Conservation (phyloP, 2,113 vertebrate genomes). For the Panthera uncia region DNA sequence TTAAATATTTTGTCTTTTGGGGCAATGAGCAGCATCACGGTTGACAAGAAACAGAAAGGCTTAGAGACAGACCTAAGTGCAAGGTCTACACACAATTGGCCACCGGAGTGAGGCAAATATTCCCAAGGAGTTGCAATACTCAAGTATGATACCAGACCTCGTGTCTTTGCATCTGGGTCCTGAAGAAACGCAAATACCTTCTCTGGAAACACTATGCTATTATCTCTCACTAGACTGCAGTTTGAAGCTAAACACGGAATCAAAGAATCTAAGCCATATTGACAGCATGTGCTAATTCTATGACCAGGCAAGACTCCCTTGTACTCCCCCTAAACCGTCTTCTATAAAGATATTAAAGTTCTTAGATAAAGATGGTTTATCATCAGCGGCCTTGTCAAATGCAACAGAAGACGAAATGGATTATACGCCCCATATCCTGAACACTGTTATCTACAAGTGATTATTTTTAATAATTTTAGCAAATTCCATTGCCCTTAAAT, state of each 20-base stretch:
- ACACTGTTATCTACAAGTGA: background rate
- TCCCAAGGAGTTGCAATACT: background rate
- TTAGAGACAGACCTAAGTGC: background rate
- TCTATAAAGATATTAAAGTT: no score
- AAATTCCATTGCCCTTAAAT: background rate
- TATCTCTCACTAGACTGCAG: background rate
- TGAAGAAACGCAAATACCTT: background rate
- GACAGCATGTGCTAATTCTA: background rate
- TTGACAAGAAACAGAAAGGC: background rate
- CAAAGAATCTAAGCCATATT: background rate
- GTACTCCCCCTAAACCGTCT: background rate
- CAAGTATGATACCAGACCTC: background rate
- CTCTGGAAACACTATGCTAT: no score
- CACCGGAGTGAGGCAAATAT: background rate
- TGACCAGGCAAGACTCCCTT: no score
- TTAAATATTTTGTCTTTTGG: background rate
- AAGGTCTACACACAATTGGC: background rate
- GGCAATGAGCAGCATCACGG: background rate
- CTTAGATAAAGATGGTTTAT: no score
- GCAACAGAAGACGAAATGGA: background rate
- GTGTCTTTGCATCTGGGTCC: background rate
- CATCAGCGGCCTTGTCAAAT: background rate
- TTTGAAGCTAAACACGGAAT: background rate
- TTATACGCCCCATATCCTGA: accelerated
- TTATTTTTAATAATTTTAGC: background rate